Evolutionary conservation across 2,888 invertebrate species (phyloP).

Genomic region (Clivina fossor): DNA sequence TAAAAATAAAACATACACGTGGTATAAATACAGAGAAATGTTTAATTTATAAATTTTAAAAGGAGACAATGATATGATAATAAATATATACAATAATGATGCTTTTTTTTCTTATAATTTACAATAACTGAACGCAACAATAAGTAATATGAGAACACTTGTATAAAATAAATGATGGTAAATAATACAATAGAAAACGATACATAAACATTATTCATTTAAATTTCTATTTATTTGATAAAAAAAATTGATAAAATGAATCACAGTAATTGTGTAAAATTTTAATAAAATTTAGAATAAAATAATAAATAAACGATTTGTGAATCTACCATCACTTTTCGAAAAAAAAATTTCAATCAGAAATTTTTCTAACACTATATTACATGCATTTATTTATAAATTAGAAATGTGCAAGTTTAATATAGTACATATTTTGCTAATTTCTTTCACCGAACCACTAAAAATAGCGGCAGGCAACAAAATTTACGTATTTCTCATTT

Average conservation of each 20-base stretch:
- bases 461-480: constrained; percentile 29
- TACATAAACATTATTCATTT: too few relatives aligned
- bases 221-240: too few relatives aligned
- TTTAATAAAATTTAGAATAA: constrained; percentile 30
- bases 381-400: constrained; percentile 34
- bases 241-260: constrained; percentile 25
- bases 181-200: constrained; percentile 10
- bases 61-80: constrained; percentile 76
- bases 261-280: constrained; percentile 31
- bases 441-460: constrained; percentile 29
- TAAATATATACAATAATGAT: constrained; percentile 60
- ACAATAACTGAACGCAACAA: constrained; percentile 23
- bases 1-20: constrained; percentile 28
- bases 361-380: constrained; percentile 33
- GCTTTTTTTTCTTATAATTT: constrained; percentile 27
- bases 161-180: constrained; percentile 29
- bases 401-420: constrained; percentile 33
- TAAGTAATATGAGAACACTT: constrained; percentile 29
- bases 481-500: constrained; percentile 49
- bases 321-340: constrained; percentile 33
- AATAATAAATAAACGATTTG: constrained; percentile 24
- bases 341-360: constrained; percentile 31
- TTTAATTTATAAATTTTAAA: constrained; percentile 77
- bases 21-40: constrained; percentile 58
- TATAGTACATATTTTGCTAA: constrained; percentile 34